Percentiles rank a stretch among this genome's conserved stretches.
Conservation (phyloP, 2,797 vertebrate species). For the Remorina albescens region DNA sequence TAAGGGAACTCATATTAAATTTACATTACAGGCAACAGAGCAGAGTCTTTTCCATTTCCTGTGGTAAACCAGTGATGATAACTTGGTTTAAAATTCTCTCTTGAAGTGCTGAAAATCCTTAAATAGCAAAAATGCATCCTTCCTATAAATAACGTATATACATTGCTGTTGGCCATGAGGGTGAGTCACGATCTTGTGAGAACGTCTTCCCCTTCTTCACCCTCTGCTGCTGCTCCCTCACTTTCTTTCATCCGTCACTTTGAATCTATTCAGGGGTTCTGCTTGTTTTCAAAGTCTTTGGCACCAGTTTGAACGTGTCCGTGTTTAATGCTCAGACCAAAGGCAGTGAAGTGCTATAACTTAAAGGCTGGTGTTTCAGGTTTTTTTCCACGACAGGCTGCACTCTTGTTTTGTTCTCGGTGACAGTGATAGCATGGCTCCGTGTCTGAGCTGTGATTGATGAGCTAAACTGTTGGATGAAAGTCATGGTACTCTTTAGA, state of each 20-base stretch:
- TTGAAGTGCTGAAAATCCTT: conserved; percentile 34
- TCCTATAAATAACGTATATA: conserved; percentile 73
- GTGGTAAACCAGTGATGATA: background rate
- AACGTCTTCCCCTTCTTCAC: conserved; percentile 54
- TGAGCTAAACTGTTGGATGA: conserved; percentile 35
- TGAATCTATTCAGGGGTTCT: conserved; percentile 54
- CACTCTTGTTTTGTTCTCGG: background rate
- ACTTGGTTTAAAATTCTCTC: conserved; percentile 21
- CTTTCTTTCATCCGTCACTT: conserved; percentile 73
- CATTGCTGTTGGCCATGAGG: conserved; percentile 66
- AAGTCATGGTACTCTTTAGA: conserved; percentile 22
- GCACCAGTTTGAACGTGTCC: conserved; percentile 55
- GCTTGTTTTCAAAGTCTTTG: conserved; percentile 53
- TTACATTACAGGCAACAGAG: conserved; percentile 10
- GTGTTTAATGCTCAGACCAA: conserved; percentile 29
- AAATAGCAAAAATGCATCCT: conserved; percentile 29
- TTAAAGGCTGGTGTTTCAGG: conserved; percentile 15
- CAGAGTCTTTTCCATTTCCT: background rate
- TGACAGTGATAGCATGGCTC: conserved; percentile 2
- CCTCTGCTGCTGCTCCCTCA: conserved; percentile 41
- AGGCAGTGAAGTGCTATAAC: conserved; percentile 22
- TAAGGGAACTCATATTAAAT: conserved; percentile 14
- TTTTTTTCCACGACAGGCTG: background rate
- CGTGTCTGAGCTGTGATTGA: conserved; percentile 36
- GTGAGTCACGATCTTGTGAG: conserved; percentile 75